These are phyloP conservation scores for Turnix velox DNA, from an alignment of 2,113 vertebrate species.

Conservation along the genomic window DNA sequence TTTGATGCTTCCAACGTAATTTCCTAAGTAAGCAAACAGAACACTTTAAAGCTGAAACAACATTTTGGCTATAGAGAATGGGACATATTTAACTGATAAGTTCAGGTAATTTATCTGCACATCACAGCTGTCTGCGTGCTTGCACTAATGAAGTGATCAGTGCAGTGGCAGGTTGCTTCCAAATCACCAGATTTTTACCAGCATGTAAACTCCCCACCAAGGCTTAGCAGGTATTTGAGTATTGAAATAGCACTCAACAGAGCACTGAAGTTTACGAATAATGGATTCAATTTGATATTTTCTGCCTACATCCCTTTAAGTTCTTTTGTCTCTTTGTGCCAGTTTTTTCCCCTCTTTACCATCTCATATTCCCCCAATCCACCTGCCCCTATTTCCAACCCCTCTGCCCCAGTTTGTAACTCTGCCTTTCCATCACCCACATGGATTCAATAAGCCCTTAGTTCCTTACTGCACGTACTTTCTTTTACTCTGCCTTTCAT, in stretches of 20 bases:
- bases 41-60: background rate
- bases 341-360: background rate
- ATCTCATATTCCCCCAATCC: background rate
- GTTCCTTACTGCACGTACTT: background rate
- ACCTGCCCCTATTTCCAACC: background rate
- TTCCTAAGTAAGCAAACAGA: background rate
- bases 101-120: background rate
- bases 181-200: background rate
- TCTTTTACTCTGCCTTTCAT: background rate
- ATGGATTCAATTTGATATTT: background rate
- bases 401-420: background rate
- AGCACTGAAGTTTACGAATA: background rate
- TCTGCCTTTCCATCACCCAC: background rate
- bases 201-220: accelerated
- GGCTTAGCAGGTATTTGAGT: background rate
- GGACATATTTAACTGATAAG: background rate
- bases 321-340: background rate
- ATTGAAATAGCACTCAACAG: background rate
- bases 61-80: background rate
- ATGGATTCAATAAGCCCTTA: background rate
- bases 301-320: background rate
- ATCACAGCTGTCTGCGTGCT: background rate
- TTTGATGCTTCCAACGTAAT: background rate
- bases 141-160: background rate
- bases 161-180: background rate